Evolutionary conservation across 2,113 vertebrate genomes (phyloP).

Genomic region (Phrynosoma platyrhinos): DNA sequence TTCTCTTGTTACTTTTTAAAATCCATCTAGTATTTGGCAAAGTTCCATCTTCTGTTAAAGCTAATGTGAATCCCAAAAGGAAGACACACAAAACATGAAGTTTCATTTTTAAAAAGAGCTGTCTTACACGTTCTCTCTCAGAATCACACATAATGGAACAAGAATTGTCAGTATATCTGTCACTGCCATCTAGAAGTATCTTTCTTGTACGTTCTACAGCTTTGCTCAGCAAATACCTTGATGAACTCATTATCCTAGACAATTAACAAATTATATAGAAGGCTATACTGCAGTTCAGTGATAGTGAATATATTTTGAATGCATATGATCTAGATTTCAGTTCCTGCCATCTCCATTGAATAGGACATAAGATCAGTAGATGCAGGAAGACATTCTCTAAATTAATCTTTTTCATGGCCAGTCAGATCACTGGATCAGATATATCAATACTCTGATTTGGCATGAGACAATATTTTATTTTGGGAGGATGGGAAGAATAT

Average conservation of each 20-base stretch:
- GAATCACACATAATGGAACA: not conserved
- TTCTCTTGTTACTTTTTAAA: not conserved
- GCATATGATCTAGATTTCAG: not conserved
- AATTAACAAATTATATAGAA: not conserved
- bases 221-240: not conserved
- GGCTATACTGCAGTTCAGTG: not conserved
- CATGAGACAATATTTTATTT: not conserved
- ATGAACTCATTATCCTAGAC: not conserved
- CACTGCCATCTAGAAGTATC: not conserved
- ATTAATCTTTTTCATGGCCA: not conserved
- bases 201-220: not conserved
- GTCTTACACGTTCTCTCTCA: not conserved
- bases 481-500: too few species aligned
- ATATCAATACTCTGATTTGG: not conserved
- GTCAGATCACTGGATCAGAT: not conserved
- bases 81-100: not conserved
- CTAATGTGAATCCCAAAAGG: not conserved
- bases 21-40: not conserved
- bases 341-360: not conserved
- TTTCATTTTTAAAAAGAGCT: too few species aligned
- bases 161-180: not conserved
- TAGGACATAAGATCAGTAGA: not conserved
- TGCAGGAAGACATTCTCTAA: not conserved
- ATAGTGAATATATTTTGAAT: not conserved
- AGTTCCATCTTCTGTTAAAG: not conserved